Conservation (phyloP, 2,113 vertebrate species). For the Caranx ignobilis region DNA sequence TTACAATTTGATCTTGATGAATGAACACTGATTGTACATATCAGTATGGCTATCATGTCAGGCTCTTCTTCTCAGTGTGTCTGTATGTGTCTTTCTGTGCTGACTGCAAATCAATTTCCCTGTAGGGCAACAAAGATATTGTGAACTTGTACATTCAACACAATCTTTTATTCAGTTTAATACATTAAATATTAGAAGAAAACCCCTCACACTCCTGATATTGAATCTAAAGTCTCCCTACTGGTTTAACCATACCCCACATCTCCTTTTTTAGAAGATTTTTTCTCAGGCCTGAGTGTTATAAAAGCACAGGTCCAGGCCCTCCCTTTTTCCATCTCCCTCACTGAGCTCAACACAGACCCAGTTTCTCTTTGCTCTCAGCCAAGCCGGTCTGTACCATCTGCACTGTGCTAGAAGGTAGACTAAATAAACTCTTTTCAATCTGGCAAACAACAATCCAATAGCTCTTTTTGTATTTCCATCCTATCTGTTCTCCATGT, state of each 20-base stretch:
- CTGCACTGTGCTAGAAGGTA: conserved; percentile 47
- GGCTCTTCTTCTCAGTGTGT: too few species aligned
- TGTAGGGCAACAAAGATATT: too few species aligned
- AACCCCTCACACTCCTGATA: background rate
- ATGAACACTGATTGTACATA: too few species aligned
- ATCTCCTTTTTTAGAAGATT: background rate
- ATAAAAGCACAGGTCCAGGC: conserved; percentile 28
- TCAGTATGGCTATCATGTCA: too few species aligned
- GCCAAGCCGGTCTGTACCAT: conserved; percentile 50
- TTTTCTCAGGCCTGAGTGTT: conserved; percentile 26
- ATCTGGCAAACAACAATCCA: conserved; percentile 5
- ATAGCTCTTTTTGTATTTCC: background rate
- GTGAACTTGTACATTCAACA: background rate
- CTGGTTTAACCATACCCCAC: conserved; percentile 2
- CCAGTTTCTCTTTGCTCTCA: conserved; percentile 60
- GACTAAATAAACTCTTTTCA: conserved; percentile 9
- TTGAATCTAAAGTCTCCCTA: conserved; percentile 14
- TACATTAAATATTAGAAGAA: background rate
- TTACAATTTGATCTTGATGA: too few species aligned
- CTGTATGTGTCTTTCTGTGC: too few species aligned
- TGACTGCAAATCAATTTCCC: too few species aligned
- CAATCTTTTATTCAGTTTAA: background rate
- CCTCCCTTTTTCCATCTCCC: conserved; percentile 36
- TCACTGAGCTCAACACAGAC: conserved; percentile 45
- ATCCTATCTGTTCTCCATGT: conserved; percentile 15